phyloP scores from a whole-genome alignment of 1,140 invertebrate genomes.

The Hydropsyche tenuis region DNA sequence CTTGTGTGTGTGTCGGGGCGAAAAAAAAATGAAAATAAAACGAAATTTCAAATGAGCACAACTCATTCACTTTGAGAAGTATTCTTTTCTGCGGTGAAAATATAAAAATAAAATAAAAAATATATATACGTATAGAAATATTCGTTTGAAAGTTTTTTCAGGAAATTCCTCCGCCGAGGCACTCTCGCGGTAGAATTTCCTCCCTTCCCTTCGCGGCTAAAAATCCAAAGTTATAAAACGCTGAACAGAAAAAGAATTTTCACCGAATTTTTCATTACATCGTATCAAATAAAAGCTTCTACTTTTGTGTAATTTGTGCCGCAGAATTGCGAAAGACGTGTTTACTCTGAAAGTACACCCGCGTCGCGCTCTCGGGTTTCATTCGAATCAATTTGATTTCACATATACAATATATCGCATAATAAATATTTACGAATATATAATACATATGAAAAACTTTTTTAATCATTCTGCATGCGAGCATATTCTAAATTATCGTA shows the following conservation, averaged over 20 bases:
- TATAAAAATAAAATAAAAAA: slow-evolving; percentile 32
- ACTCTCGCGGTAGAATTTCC: slow-evolving; percentile 34
- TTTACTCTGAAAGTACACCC: slow-evolving; percentile 37
- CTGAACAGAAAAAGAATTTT: slow-evolving; percentile 46
- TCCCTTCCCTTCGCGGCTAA: slow-evolving; percentile 24
- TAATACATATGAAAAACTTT: too few species aligned
- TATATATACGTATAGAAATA: slow-evolving; percentile 28
- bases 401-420: neutral
- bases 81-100: slow-evolving; percentile 39
- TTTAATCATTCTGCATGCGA: too few species aligned
- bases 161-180: slow-evolving; percentile 40
- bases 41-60: slow-evolving; percentile 37
- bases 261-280: slow-evolving; percentile 47
- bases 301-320: slow-evolving; percentile 46
- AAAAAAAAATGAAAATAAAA: slow-evolving; percentile 29
- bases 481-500: too few species aligned
- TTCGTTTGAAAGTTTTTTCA: slow-evolving; percentile 45
- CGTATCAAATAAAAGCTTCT: slow-evolving; percentile 45
- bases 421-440: too few species aligned
- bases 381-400: slow-evolving; percentile 33
- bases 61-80: slow-evolving; percentile 40
- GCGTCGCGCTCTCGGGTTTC: slow-evolving; percentile 20
- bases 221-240: slow-evolving; percentile 44
- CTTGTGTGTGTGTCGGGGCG: neutral
- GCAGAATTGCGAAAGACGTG: slow-evolving; percentile 43